Evolutionary conservation across 2,888 invertebrate species (phyloP).

Genomic region (Dryadula phaetusa): DNA sequence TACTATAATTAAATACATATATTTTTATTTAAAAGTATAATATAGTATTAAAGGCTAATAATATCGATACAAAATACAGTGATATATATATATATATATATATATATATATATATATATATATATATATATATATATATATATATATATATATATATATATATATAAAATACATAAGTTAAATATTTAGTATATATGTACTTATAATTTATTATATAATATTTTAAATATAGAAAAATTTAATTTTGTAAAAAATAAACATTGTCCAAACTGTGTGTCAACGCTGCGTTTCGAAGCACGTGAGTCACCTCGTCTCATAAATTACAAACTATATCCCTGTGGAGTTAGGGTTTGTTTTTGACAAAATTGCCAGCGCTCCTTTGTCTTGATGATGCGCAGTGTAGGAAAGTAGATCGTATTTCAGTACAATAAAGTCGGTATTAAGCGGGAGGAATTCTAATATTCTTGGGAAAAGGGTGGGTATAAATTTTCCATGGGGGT

Average conservation of each 20-base stretch:
- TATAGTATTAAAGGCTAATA: not conserved
- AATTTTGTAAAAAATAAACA: constrained; percentile 22
- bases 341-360: constrained; percentile 82
- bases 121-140: too few species aligned
- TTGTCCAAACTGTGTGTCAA: constrained; percentile 66
- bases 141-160: too few species aligned
- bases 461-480: constrained; percentile 81
- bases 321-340: constrained; percentile 80
- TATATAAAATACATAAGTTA: too few species aligned
- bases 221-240: not conserved
- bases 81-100: not conserved
- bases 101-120: too few species aligned
- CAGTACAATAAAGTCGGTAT: constrained; percentile 60
- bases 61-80: too few species aligned
- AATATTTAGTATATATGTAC: too few species aligned
- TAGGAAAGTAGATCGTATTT: constrained; percentile 62
- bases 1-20: not conserved
- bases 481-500: constrained; percentile 84
- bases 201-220: not conserved
- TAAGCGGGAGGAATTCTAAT: constrained; percentile 59
- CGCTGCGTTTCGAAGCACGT: constrained; percentile 75
- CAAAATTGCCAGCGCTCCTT: constrained; percentile 77
- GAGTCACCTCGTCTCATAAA: constrained; percentile 75
- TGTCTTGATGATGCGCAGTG: constrained; percentile 63
- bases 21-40: not conserved